phyloP scores from a whole-genome alignment of 2,113 vertebrate species.

The Morone saxatilis region DNA sequence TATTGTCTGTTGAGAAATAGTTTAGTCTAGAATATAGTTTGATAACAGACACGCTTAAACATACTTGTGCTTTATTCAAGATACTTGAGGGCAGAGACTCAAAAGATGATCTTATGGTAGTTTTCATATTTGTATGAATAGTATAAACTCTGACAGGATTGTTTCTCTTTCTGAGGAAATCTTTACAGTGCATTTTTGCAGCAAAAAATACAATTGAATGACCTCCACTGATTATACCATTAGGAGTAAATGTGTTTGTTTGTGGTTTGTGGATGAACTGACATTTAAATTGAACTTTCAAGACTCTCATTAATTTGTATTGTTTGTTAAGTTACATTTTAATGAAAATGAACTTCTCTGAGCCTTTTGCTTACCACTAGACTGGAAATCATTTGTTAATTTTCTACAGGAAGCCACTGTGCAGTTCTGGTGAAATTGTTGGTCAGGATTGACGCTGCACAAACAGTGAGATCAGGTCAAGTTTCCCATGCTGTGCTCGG shows the following conservation, averaged over 20 bases:
- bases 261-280: background rate
- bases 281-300: background rate
- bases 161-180: background rate
- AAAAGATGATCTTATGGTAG: background rate
- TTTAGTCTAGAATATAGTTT: constrained; percentile 3
- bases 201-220: background rate
- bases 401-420: background rate
- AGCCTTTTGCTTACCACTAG: background rate
- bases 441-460: background rate
- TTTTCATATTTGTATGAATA: constrained; percentile 5
- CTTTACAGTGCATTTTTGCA: background rate
- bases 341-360: background rate
- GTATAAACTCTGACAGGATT: background rate
- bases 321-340: background rate
- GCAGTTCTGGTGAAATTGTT: background rate
- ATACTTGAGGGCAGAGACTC: background rate
- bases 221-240: background rate
- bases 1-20: constrained; percentile 1
- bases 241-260: too few relatives aligned
- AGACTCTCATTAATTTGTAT: background rate
- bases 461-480: background rate
- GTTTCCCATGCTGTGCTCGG: background rate
- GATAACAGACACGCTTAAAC: background rate
- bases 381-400: background rate
- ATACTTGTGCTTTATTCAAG: background rate